A percentile compares a stretch with the other conserved stretches of the same genome.
Evolutionary conservation across 1,140 invertebrate species (phyloP).

Genomic region (Diuraphis noxia): DNA sequence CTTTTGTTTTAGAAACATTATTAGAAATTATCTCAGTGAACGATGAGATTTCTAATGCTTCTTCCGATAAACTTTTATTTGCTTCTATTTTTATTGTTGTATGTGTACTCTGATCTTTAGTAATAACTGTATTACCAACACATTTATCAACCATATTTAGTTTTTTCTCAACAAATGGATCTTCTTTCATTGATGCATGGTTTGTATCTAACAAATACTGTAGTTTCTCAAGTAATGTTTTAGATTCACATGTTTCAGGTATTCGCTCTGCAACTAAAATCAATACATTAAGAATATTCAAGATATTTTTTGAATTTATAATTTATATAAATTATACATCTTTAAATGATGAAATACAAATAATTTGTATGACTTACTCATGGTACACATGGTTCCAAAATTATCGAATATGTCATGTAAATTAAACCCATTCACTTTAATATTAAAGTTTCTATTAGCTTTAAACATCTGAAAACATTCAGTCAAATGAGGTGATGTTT

Average conservation of each 20-base stretch:
- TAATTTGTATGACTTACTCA: conserved; percentile 23
- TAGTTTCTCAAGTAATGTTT: conserved; percentile 41
- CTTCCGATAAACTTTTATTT: neutral
- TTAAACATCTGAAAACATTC: conserved; percentile 48
- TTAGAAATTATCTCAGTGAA: conserved; percentile 10
- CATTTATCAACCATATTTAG: neutral
- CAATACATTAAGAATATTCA: neutral
- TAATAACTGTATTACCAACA: neutral
- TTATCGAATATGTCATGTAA: conserved; percentile 34
- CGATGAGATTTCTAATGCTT: neutral
- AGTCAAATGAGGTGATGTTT: conserved; percentile 43
- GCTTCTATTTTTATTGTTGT: neutral
- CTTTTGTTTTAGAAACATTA: conserved; percentile 20
- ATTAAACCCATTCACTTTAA: conserved; percentile 38
- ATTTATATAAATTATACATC: neutral
- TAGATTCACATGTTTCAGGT: conserved; percentile 33
- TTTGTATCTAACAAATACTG: conserved; percentile 9
- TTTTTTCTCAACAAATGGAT: conserved; percentile 32
- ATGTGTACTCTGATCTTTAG: conserved; percentile 1
- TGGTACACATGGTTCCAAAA: conserved; percentile 41
- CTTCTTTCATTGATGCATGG: neutral
- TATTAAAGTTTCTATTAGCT: conserved; percentile 35
- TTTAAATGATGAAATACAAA: neutral
- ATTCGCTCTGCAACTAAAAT: conserved; percentile 39
- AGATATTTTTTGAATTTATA: neutral